phyloP scores from a whole-genome alignment of 2,888 invertebrate species.

The Tuta absoluta region DNA sequence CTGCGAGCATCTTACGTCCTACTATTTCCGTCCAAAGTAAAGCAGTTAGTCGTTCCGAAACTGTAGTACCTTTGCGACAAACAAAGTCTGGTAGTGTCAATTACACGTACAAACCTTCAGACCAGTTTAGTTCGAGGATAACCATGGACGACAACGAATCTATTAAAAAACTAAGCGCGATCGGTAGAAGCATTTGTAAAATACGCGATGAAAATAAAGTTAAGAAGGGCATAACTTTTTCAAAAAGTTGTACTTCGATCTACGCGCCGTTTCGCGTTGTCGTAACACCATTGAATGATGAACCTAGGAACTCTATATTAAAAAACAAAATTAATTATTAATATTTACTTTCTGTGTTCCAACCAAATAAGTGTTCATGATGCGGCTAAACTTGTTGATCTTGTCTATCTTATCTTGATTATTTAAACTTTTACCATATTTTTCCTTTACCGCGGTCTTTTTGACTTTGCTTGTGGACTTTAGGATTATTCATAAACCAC shows the following conservation, averaged over 20 bases:
- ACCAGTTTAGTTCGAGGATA: conserved; percentile 54
- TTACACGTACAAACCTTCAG: conserved; percentile 49
- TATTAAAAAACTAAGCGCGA: conserved; percentile 70
- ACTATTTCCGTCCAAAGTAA: conserved; percentile 75
- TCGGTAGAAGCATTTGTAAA: conserved; percentile 72
- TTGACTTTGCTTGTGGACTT: conserved; percentile 14
- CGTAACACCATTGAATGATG: conserved; percentile 60
- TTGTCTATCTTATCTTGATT: conserved; percentile 1
- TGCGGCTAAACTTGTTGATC: background rate
- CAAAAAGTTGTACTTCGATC: conserved; percentile 69
- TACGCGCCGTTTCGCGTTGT: conserved; percentile 69
- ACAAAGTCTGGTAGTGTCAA: conserved; percentile 60
- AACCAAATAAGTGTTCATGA: conserved; percentile 17
- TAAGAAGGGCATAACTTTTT: conserved; percentile 64
- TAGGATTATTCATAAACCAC: background rate
- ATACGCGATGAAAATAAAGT: conserved; percentile 60
- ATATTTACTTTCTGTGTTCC: background rate
- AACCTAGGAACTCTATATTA: conserved; percentile 14
- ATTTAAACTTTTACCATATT: background rate
- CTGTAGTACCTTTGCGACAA: conserved; percentile 52
- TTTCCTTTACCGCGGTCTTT: background rate
- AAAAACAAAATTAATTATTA: conserved; percentile 12
- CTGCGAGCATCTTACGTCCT: conserved; percentile 77
- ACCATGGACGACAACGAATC: conserved; percentile 56
- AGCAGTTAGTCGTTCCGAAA: conserved; percentile 55